Evolutionary conservation across 2,113 vertebrate genomes (phyloP).

Genomic region (Candoia aspera): DNA sequence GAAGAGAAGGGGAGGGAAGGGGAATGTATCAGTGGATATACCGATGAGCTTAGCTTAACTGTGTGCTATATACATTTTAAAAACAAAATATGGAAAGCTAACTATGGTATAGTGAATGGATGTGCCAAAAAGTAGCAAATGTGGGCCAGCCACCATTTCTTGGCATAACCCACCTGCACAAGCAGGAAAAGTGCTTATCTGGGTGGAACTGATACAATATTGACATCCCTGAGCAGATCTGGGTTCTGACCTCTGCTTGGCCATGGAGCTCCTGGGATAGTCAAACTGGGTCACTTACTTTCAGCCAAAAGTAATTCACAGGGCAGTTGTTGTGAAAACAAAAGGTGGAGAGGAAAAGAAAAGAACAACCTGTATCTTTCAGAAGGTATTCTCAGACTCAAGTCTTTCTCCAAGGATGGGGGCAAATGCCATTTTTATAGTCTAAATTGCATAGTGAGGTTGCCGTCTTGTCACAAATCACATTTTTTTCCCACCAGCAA

Average conservation of each 20-base stretch:
- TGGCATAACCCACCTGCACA: not conserved
- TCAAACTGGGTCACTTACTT: not conserved
- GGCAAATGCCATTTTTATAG: slow-evolving; percentile 69
- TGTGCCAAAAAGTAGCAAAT: not conserved
- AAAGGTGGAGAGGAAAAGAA: not conserved
- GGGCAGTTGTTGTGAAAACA: not conserved
- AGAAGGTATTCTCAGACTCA: not conserved
- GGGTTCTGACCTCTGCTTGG: not conserved
- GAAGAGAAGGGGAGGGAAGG: not conserved
- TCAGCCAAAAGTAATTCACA: not conserved
- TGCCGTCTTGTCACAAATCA: slow-evolving; percentile 78
- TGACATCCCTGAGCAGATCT: not conserved
- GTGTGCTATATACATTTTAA: not conserved
- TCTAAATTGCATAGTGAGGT: slow-evolving; percentile 76
- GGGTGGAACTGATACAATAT: not conserved
- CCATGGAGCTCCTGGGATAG: not conserved
- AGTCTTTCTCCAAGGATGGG: slow-evolving; percentile 43
- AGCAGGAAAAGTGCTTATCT: not conserved
- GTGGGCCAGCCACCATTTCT: not conserved
- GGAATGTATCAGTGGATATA: not conserved
- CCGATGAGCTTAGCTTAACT: not conserved
- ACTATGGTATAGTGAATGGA: not conserved
- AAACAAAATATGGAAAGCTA: not conserved
- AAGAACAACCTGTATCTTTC: not conserved
- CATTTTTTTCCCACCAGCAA: slow-evolving; percentile 63